phyloP scores from a whole-genome alignment of 2,888 invertebrate genomes.

The Galerucella pusilla region DNA sequence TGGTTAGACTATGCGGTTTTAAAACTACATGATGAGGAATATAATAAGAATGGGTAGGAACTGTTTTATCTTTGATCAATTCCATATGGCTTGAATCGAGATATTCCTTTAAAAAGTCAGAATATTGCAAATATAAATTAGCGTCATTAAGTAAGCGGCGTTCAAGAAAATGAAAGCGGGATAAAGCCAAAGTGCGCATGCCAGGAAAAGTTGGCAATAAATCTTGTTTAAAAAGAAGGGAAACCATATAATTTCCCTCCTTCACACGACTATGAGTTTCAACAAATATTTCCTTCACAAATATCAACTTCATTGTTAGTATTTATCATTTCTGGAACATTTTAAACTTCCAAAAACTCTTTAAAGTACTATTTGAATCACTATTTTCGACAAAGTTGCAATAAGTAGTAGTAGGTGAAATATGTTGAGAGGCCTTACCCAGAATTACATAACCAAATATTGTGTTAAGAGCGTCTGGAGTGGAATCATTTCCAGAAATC shows the following conservation, averaged over 20 bases:
- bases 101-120: constrained; percentile 22
- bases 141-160: background rate
- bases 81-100: constrained; percentile 15
- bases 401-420: too few relatives aligned
- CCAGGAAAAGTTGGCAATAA: too few relatives aligned
- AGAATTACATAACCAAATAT: background rate
- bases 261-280: constrained; percentile 22
- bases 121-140: constrained; percentile 1
- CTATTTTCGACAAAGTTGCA: background rate
- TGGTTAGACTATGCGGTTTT: too few relatives aligned
- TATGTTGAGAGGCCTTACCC: too few relatives aligned
- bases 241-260: constrained; percentile 5
- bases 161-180: constrained; percentile 17
- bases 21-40: background rate
- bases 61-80: background rate
- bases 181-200: background rate
- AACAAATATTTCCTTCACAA: constrained; percentile 20
- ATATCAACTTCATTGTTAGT: constrained; percentile 16
- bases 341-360: constrained; percentile 28
- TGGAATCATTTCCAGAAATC: background rate
- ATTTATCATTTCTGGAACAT: background rate
- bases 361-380: background rate
- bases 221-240: too few relatives aligned
- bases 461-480: background rate
- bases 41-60: background rate